Conservation (phyloP, 92 coral and sea anemone genomes). For the Pocillopora grandis region DNA sequence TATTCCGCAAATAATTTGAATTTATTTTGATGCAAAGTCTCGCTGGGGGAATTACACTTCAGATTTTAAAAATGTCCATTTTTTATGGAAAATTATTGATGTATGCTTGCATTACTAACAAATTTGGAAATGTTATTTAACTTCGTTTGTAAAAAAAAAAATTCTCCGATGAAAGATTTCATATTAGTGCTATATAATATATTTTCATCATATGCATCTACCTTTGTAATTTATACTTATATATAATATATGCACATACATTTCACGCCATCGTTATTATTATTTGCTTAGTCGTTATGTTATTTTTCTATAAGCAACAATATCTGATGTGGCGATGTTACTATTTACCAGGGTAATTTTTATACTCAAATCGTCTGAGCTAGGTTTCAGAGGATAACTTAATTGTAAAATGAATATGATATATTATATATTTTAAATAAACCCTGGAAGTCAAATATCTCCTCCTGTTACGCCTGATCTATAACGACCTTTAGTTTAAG, state of each 20-base stretch:
- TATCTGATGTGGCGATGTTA: slow-evolving; percentile 10
- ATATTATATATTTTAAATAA: slow-evolving; percentile 46
- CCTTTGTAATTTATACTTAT: slow-evolving; percentile 57
- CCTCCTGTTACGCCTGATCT: neutral
- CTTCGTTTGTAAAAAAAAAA: slow-evolving; percentile 39
- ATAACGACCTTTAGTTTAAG: neutral
- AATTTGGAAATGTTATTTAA: slow-evolving; percentile 31
- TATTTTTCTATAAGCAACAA: slow-evolving; percentile 40
- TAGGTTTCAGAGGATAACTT: slow-evolving; percentile 22
- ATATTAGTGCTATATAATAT: slow-evolving; percentile 50
- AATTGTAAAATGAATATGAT: slow-evolving; percentile 33
- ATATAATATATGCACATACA: slow-evolving; percentile 50
- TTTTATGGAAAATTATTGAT: slow-evolving; percentile 16
- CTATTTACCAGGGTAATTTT: slow-evolving; percentile 43
- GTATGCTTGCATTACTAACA: slow-evolving; percentile 10
- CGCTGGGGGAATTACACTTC: neutral
- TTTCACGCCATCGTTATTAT: slow-evolving; percentile 21
- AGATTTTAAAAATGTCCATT: slow-evolving; percentile 7
- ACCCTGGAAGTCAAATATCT: slow-evolving; percentile 36
- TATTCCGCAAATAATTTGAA: slow-evolving; percentile 11
- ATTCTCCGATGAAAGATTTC: slow-evolving; percentile 26
- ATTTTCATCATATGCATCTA: slow-evolving; percentile 52
- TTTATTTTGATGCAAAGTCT: slow-evolving; percentile 20
- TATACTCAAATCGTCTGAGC: slow-evolving; percentile 29
- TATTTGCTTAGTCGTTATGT: slow-evolving; percentile 18